These are phyloP conservation scores for Rotaria socialis DNA, from an alignment of 2,888 invertebrate species.

Conservation along the genomic window DNA sequence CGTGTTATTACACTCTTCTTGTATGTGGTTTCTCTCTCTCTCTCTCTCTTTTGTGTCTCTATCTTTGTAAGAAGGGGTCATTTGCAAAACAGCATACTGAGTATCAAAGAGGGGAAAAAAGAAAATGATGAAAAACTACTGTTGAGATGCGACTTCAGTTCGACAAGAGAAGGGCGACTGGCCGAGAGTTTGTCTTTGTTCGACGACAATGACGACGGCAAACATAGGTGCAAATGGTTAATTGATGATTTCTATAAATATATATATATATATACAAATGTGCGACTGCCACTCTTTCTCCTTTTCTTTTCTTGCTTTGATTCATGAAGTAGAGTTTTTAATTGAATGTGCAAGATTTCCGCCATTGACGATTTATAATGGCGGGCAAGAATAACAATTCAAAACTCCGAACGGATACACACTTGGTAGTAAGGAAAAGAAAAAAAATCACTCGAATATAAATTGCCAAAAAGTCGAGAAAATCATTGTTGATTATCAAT, in stretches of 20 bases:
- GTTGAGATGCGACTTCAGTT: neutral
- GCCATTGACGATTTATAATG: conserved; percentile 1
- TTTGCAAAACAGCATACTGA: neutral
- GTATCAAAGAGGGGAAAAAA: neutral
- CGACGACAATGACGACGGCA: conserved; percentile 15
- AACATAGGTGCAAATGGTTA: conserved; percentile 22
- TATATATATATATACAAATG: neutral
- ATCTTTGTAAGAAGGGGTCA: neutral
- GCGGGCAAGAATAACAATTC: conserved; percentile 23
- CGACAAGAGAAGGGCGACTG: neutral
- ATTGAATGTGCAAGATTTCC: conserved; percentile 37
- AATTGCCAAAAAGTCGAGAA: neutral
- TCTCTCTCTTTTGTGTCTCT: neutral
- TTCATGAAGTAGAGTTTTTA: conserved; percentile 36
- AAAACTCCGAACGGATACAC: conserved; percentile 17
- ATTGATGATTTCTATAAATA: conserved; percentile 10
- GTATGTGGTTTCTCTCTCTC: neutral
- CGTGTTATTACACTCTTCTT: conserved; percentile 9
- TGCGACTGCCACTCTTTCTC: conserved; percentile 15
- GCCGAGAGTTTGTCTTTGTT: conserved; percentile 32
- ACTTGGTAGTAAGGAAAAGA: conserved; percentile 10
- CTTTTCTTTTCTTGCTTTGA: neutral
- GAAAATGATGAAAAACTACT: neutral
- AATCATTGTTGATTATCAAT: conserved; percentile 16
- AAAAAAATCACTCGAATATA: neutral